These are phyloP conservation scores for Montipora cactus DNA, from an alignment of 64 coral and sea anemone genomes.

Conservation along the genomic window DNA sequence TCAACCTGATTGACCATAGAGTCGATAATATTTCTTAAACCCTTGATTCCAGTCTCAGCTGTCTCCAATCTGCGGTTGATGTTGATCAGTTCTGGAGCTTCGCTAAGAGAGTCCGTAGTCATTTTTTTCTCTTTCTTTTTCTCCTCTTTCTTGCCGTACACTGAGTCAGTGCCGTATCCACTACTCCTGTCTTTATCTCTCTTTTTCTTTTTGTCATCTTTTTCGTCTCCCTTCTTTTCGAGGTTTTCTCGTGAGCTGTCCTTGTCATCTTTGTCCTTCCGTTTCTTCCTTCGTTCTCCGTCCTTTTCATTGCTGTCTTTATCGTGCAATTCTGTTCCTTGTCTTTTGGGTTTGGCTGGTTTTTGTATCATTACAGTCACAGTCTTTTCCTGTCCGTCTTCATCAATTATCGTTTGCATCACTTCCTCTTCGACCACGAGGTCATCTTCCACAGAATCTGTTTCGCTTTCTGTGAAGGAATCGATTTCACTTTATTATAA, in stretches of 20 bases:
- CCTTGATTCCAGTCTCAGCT: conserved; percentile 81
- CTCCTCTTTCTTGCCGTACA: conserved; percentile 72
- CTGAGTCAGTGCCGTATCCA: conserved; percentile 14
- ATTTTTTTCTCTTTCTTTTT: conserved; percentile 80
- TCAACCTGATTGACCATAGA: conserved; percentile 97
- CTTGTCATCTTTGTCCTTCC: conserved; percentile 59
- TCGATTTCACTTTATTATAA: neutral
- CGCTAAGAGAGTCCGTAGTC: conserved; percentile 57
- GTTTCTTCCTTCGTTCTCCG: conserved; percentile 72
- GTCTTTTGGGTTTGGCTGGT: conserved; percentile 32
- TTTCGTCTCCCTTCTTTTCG: conserved; percentile 70
- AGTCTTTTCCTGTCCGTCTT: conserved; percentile 86
- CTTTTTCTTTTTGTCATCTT: conserved; percentile 65
- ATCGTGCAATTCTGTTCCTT: conserved; percentile 39
- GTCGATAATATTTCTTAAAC: conserved; percentile 90
- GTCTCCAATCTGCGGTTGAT: conserved; percentile 78
- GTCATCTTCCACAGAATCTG: conserved; percentile 58
- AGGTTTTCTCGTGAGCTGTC: conserved; percentile 57
- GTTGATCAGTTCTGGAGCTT: conserved; percentile 82
- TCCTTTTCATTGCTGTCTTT: conserved; percentile 67
- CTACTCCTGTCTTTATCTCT: conserved; percentile 46
- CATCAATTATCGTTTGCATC: conserved; percentile 76
- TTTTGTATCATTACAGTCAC: conserved; percentile 83
- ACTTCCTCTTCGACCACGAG: conserved; percentile 87
- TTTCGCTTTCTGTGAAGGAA: conserved; percentile 44